Evolutionary conservation across 2,113 vertebrate genomes (phyloP), one percentile per base, ranked within the genome.

Genomic region (Hypanus sabinus): DNA sequence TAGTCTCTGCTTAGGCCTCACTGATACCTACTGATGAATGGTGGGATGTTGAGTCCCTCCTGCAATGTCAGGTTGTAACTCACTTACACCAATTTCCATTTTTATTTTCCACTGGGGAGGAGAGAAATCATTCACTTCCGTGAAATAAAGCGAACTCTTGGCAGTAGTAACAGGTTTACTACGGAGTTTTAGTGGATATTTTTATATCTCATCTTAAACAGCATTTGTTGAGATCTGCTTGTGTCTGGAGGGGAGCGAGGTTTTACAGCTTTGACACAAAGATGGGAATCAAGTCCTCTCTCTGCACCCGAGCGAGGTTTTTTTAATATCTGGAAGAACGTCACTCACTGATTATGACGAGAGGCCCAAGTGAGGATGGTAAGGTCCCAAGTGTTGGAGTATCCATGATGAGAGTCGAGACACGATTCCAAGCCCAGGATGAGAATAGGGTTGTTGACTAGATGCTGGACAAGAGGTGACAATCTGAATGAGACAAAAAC

Each of bases 71-170:
- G 85, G 57, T n/a, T 65, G 16, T 90, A 90, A 90, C 85, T 90
- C 85, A 90, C 85, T 90, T 33, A 60, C 60, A 33, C 30, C 85
- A 38, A 90, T 90, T 90, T 90, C 85, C 85, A 90, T 90, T 90
- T 90, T 90, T 65, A 90, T 90, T 90, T 90, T 90, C 85, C 85
- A 24, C 85, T 90, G 85, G 85, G 85, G 85, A 90, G 85, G 85
- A 90, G 60, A 90, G 85, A 90, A 90, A 90, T 90, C 85, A 90
- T 90, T 90, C 85, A 90, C 60, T 90, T 62, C 30, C 18, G 57
- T 90, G 62, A 90, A 90, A 90, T 90, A 90, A 90, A 90, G 62
- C 33, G 85, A 90, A n/a, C 85, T 90, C 57, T n/a, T 68, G 85
- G 85, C 30, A n/a, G 62, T 90, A 65, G 57, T 90, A 90, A 90